phyloP scores from a whole-genome alignment of 2,888 invertebrate species.

The Malthinus seriepunctatus region DNA sequence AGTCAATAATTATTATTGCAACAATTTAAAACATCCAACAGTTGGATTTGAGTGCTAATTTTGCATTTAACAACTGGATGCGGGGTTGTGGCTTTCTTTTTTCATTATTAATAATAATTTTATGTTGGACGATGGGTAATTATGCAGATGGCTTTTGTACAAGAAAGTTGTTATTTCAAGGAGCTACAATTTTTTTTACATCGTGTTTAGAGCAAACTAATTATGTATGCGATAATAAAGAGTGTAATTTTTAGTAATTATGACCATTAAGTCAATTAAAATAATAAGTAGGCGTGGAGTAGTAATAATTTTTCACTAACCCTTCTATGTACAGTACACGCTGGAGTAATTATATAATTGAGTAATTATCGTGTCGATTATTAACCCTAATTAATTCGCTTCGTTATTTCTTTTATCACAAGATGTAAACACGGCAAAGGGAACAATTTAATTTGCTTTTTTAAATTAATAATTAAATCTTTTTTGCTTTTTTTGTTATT shows the following conservation, averaged over 20 bases:
- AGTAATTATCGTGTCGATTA: slow-evolving; percentile 33
- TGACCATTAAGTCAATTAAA: slow-evolving; percentile 40
- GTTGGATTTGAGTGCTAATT: too few species aligned
- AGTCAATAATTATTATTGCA: too few species aligned
- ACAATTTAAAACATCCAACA: too few species aligned
- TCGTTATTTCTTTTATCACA: background rate
- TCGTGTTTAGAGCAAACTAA: slow-evolving; percentile 24
- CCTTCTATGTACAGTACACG: slow-evolving; percentile 13
- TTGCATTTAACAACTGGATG: too few species aligned
- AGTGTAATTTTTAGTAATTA: slow-evolving; percentile 31
- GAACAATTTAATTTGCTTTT: background rate
- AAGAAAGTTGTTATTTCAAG: slow-evolving; percentile 14
- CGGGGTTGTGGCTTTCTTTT: too few species aligned
- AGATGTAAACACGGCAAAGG: background rate
- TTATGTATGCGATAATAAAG: slow-evolving; percentile 25
- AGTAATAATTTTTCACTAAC: slow-evolving; percentile 23
- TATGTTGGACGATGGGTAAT: too few species aligned
- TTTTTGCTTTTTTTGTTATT: background rate
- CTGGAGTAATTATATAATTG: slow-evolving; percentile 32
- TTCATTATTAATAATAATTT: too few species aligned
- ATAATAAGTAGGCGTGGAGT: slow-evolving; percentile 40
- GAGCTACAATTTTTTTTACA: slow-evolving; percentile 21
- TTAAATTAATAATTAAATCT: slow-evolving; percentile 2
- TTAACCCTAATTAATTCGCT: slow-evolving; percentile 19
- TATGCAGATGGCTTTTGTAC: slow-evolving; percentile 2